These are phyloP conservation scores for Notolabrus celidotus DNA, from an alignment of 2,797 vertebrate species.

Conservation along the genomic window DNA sequence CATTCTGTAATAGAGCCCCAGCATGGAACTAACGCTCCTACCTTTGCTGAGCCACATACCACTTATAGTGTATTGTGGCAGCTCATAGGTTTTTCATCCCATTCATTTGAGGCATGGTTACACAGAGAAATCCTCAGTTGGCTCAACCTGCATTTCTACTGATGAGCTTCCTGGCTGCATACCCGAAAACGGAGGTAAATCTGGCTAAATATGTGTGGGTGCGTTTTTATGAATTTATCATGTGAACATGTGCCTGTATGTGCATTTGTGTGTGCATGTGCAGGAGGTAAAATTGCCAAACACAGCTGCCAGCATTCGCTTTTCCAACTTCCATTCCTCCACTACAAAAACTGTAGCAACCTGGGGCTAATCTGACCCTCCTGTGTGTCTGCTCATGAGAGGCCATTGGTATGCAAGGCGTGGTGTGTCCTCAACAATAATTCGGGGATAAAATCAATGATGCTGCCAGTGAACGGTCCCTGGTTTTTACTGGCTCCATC, in stretches of 20 bases:
- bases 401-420: conserved; percentile 80
- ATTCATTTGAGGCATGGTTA: conserved; percentile 76
- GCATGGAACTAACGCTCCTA: conserved; percentile 43
- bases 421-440: conserved; percentile 79
- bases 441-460: conserved; percentile 84
- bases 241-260: conserved; percentile 10
- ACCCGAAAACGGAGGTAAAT: conserved; percentile 55
- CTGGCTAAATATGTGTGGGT: conserved; percentile 57
- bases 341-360: conserved; percentile 51
- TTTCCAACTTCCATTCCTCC: conserved; percentile 58
- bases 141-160: conserved; percentile 76
- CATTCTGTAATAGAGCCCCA: conserved; percentile 26
- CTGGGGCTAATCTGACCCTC: conserved; percentile 66
- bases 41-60: conserved; percentile 42
- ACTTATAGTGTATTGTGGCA: conserved; percentile 56
- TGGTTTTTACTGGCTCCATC: conserved; percentile 80
- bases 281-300: conserved; percentile 10
- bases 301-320: conserved; percentile 51
- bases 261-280: conserved; percentile 3
- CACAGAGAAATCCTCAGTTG: conserved; percentile 73
- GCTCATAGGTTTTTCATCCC: conserved; percentile 64
- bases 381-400: conserved; percentile 47
- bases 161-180: conserved; percentile 75
- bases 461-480: conserved; percentile 76
- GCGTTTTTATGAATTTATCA: conserved; percentile 44